phyloP scores from a whole-genome alignment of 1,140 invertebrate species.

The Drosophila teissieri region DNA sequence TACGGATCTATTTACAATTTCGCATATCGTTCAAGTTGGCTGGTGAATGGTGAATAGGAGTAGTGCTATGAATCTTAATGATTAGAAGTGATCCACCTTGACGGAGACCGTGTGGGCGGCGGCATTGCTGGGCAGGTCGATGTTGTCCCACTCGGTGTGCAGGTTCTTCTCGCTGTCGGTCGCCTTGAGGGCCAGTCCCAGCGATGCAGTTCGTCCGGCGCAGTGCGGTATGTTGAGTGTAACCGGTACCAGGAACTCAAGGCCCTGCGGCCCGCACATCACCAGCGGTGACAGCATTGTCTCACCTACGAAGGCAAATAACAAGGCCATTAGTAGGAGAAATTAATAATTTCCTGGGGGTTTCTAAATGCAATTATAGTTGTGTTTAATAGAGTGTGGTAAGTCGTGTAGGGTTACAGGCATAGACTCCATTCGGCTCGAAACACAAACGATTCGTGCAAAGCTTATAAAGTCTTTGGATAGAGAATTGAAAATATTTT shows the following conservation, averaged over 20 bases:
- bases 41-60: conserved; percentile 18
- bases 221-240: conserved; percentile 92
- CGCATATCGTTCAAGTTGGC: conserved; percentile 27
- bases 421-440: background rate
- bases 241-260: conserved; percentile 94
- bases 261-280: conserved; percentile 97
- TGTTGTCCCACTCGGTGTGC: conserved; percentile 90
- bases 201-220: conserved; percentile 89
- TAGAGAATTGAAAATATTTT: too few relatives aligned
- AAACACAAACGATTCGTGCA: background rate
- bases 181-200: conserved; percentile 91
- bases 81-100: conserved; percentile 94
- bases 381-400: conserved; percentile 22
- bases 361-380: conserved; percentile 4
- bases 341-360: background rate
- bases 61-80: conserved; percentile 45
- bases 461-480: too few relatives aligned
- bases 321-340: conserved; percentile 41
- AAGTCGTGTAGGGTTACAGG: conserved; percentile 1
- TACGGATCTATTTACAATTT: conserved; percentile 71
- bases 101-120: conserved; percentile 94
- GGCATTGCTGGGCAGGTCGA: conserved; percentile 90
- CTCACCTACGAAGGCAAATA: conserved; percentile 89
- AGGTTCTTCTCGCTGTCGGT: conserved; percentile 90
- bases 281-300: conserved; percentile 95